Base-by-base conservation (phyloP, 1,140 invertebrate genomes). In the Megathymus violae region DNA sequence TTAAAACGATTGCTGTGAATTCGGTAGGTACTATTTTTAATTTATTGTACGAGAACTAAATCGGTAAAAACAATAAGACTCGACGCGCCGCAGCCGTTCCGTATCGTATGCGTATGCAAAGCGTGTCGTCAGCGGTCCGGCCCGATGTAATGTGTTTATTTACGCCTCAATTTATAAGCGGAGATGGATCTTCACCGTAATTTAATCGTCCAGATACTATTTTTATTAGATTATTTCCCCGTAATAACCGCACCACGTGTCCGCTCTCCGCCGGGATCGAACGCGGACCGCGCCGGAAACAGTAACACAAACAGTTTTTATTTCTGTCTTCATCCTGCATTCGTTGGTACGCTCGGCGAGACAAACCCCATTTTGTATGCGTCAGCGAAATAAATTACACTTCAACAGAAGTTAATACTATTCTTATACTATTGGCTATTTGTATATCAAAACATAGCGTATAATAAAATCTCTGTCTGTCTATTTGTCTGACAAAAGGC, bases 221-320 rank as follows among this genome's bases (percentile, higher is more conserved):
- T 88, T 86, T 86, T 86, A 88, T 82, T 85, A 69, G 62, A 78
- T 81, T 80, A 86, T 85, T 88, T 87, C 78, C 76, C 64, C 71
- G 81, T 89, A 89, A 88, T 83, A 80, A 79, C 79, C 77, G 52
- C 80, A 71, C 70, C 86, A 88, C 85, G 85, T 88, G 84, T 76
- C 59, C 52, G 27, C 48, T 41, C 34, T 31, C 27, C 27, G 27
- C 54, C 68, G 77, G 75, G 58, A 60, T 76, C 78, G 82, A 88
- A 86, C 78, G 76, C 74, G 68, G 73, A 78, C 85, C 82, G 69
- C 76, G 66, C 86, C 84, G 86, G 86, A 89, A 87, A 82, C 74
- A 73, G 64, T 86, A 82, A 86, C 76, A 78, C 84, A 87, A 89
- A 89, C 86, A 89, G 50, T 87, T 88, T 89, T 89, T 89, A 89